Evolutionary conservation across 2,797 vertebrate genomes (phyloP).

Genomic region (Darevskia nairensis): DNA sequence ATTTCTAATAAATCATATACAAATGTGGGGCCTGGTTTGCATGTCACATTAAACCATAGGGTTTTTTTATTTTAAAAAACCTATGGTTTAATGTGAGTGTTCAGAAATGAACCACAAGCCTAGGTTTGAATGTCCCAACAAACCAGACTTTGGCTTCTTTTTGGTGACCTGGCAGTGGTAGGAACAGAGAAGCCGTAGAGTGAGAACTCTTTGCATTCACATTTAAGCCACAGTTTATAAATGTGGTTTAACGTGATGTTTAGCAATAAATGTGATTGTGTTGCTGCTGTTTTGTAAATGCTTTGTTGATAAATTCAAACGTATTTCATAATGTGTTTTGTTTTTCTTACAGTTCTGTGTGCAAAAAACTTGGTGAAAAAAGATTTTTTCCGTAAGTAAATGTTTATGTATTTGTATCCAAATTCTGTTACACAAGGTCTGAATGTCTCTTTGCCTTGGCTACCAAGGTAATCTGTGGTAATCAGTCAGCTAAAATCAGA

Average conservation of each 20-base stretch:
- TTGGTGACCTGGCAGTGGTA: too few relatives aligned
- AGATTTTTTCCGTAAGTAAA: slow-evolving; percentile 98
- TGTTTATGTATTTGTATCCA: slow-evolving; percentile 46
- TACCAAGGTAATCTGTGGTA: background rate
- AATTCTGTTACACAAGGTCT: slow-evolving; percentile 13
- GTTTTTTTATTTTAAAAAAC: too few relatives aligned
- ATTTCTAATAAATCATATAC: background rate
- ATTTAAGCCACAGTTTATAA: too few relatives aligned
- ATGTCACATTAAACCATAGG: too few relatives aligned
- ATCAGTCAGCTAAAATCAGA: background rate
- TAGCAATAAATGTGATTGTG: background rate
- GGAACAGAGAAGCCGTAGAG: too few relatives aligned
- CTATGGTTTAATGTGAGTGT: too few relatives aligned
- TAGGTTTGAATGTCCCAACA: too few relatives aligned
- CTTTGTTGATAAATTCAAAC: slow-evolving; percentile 5
- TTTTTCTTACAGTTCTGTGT: slow-evolving; percentile 90
- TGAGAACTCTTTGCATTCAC: too few relatives aligned
- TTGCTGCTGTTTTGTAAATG: slow-evolving; percentile 43
- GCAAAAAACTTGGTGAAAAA: slow-evolving; percentile 99
- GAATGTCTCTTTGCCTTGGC: background rate
- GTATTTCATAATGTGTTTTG: slow-evolving; percentile 63
- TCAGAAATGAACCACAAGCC: too few relatives aligned
- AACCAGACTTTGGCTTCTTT: too few relatives aligned
- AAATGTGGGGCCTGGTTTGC: too few relatives aligned
- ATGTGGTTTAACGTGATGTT: too few relatives aligned